These are phyloP conservation scores for Antitype chi DNA, from an alignment of 2,888 invertebrate species.

Conservation along the genomic window DNA sequence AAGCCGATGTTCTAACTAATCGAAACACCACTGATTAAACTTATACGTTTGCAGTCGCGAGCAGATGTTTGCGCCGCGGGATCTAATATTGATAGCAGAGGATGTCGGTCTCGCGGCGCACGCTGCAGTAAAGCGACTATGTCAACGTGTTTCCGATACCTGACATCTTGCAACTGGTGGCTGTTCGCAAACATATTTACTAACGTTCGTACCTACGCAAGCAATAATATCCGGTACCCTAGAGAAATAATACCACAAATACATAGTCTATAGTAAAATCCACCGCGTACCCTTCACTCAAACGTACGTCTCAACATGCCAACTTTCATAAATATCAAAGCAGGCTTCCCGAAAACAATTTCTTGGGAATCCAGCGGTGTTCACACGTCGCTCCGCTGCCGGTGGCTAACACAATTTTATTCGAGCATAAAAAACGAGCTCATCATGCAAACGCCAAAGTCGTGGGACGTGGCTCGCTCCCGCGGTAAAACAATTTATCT, in stretches of 20 bases:
- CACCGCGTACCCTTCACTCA: conserved; percentile 83
- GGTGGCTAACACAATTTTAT: conserved; percentile 90
- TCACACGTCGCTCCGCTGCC: conserved; percentile 82
- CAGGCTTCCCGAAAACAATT: conserved; percentile 87
- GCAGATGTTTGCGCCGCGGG: conserved; percentile 74
- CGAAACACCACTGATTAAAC: conserved; percentile 78
- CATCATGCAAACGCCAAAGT: conserved; percentile 90
- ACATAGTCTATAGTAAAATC: conserved; percentile 74
- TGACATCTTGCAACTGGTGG: conserved; percentile 69
- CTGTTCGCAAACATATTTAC: conserved; percentile 57
- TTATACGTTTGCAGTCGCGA: conserved; percentile 76
- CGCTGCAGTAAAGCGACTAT: conserved; percentile 62
- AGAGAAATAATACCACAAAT: conserved; percentile 67
- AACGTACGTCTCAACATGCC: conserved; percentile 82
- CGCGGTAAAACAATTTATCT: conserved; percentile 91
- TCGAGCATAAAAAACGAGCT: conserved; percentile 90
- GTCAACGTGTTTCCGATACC: conserved; percentile 68
- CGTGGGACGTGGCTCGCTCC: conserved; percentile 85
- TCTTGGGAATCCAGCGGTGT: conserved; percentile 82
- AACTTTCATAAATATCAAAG: conserved; percentile 89
- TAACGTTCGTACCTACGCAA: conserved; percentile 29
- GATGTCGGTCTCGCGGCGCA: conserved; percentile 59
- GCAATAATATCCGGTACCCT: conserved; percentile 59
- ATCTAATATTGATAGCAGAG: conserved; percentile 85
- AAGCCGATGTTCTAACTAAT: conserved; percentile 72